Evolutionary conservation across 1,140 invertebrate genomes (phyloP), one percentile per base, ranked within the genome.

Genomic region (Lerema accius): DNA sequence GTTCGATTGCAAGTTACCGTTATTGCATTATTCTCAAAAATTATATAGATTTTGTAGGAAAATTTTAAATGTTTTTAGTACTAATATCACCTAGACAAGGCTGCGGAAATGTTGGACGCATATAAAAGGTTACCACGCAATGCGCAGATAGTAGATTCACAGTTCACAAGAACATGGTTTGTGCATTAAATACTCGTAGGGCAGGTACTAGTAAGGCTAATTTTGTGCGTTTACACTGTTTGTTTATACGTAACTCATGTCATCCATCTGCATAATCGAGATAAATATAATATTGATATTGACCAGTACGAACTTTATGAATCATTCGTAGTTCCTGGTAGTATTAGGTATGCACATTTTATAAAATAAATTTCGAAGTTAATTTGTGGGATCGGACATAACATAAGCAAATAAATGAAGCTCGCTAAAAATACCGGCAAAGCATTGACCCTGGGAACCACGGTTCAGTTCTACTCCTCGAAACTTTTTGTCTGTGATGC

Each of bases 371-470:
- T 63, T 61, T 23, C 63, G 60, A 73, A 69, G 65, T 67, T 65
- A 65, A 50, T 55, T 58, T 63, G 28, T 56, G 43, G 58, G 17
- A 14, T 63, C 51, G 63, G 50, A 65, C 58, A 65, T 65, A 51
- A 58, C 58, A 67, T 65, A 51, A 58, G 62, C 59, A 73, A 70
- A 73, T 69, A 73, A 70, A 65, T 65, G 67, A 65, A 49, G 15
- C 40, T 69, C 28, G 51, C 64, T 76, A 69, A 67, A 73, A 67
- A 71, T 73, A 76, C 65, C 58, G 28, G 32, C 35, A 58, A 71
- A 71, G 55, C 74, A 66, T 76, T 71, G 71, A 76, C 65, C 71
- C 68, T 73, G 63, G 62, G 43, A 65, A 61, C 49, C 49, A 51
- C 62, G 63, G 64, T 59, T 65, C 64, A 65, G 61, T 64, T 65